phyloP scores from a whole-genome alignment of 2,797 vertebrate species.

The Ataeniobius toweri region DNA sequence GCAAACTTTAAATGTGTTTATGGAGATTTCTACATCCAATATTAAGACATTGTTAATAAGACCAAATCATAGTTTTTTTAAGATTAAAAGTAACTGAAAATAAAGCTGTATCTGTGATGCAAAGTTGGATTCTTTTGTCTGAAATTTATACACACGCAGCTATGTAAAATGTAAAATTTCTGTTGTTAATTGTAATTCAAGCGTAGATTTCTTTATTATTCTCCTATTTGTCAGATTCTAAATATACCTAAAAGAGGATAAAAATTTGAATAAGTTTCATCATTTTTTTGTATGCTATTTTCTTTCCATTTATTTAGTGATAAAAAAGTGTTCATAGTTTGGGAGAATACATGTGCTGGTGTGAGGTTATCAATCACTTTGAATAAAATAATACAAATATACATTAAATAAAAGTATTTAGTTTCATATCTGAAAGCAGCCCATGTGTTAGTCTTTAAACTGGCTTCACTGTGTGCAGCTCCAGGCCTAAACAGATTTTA shows the following conservation, averaged over 20 bases:
- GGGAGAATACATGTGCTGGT: no score
- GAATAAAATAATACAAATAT: no score
- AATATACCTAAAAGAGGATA: not conserved
- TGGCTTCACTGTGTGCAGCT: no score
- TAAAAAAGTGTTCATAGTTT: not conserved
- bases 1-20: no score
- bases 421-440: not conserved
- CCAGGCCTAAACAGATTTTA: no score
- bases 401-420: not conserved
- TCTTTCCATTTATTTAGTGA: not conserved
- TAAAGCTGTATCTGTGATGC: not conserved
- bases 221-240: not conserved
- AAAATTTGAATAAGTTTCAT: not conserved
- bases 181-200: not conserved
- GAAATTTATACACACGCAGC: not conserved
- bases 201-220: not conserved
- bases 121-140: not conserved
- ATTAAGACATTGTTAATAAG: not conserved
- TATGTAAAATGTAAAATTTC: not conserved
- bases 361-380: no score
- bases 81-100: not conserved
- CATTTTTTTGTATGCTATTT: not conserved
- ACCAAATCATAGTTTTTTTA: not conserved
- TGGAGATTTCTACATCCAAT: no score
- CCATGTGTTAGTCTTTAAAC: not conserved